These are phyloP conservation scores for Zaprionus camerounensis DNA, from an alignment of 1,140 invertebrate genomes.

Conservation along the genomic window DNA sequence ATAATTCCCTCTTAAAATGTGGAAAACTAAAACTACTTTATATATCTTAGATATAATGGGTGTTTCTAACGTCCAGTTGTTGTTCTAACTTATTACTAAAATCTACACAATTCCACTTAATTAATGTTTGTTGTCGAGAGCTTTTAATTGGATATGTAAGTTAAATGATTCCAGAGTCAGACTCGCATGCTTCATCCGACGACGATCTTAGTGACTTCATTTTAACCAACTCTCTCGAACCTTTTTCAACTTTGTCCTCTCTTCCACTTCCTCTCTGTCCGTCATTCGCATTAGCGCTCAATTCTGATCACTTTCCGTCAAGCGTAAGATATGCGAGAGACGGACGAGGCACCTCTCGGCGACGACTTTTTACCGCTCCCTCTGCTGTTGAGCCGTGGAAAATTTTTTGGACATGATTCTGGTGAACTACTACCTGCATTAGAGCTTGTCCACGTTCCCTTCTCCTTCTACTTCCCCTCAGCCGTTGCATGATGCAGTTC, in stretches of 20 bases:
- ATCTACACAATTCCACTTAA: neutral
- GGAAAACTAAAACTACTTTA: no score
- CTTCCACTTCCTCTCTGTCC: neutral
- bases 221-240: slow-evolving; percentile 13
- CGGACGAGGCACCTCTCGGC: slow-evolving; percentile 20
- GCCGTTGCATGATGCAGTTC: neutral
- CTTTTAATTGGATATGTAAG: slow-evolving; percentile 36
- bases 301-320: neutral
- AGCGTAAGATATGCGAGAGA: neutral
- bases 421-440: slow-evolving; percentile 55
- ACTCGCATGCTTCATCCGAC: slow-evolving; percentile 6
- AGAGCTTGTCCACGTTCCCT: neutral
- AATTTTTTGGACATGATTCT: slow-evolving; percentile 33
- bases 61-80: neutral
- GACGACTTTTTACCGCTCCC: slow-evolving; percentile 5
- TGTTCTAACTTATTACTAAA: neutral
- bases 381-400: slow-evolving; percentile 21
- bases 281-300: neutral
- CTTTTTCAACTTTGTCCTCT: neutral
- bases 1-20: no score
- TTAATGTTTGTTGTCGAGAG: slow-evolving; percentile 13
- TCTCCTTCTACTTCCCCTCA: neutral
- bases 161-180: slow-evolving; percentile 1
- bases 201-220: slow-evolving; percentile 51
- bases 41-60: neutral